A percentile compares a stretch with the other conserved stretches of the same genome.
These are phyloP conservation scores for Hepsetus odoe DNA, from an alignment of 2,113 vertebrate species.

Conservation along the genomic window DNA sequence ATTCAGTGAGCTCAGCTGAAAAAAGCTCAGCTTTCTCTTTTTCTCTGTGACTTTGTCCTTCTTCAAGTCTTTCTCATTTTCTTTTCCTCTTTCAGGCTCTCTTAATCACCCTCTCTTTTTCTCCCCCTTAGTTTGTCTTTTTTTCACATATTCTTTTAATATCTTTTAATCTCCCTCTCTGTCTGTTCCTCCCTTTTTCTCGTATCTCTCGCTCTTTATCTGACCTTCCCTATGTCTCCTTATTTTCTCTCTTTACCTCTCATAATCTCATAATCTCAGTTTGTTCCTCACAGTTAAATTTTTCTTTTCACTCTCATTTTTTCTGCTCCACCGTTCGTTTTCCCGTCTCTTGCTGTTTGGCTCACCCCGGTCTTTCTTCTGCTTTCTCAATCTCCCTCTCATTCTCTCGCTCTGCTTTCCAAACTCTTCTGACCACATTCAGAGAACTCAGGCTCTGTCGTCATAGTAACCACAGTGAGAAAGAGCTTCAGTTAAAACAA, in stretches of 20 bases:
- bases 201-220: background rate
- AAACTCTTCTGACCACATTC: slow-evolving; percentile 57
- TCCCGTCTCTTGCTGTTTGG: background rate
- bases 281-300: background rate
- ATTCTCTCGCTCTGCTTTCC: slow-evolving; percentile 51
- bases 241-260: background rate
- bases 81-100: background rate
- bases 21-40: background rate
- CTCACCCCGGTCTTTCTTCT: background rate
- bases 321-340: background rate
- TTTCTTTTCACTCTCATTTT: background rate
- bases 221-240: background rate
- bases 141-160: background rate
- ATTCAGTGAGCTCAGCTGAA: background rate
- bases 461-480: slow-evolving; percentile 74
- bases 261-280: background rate
- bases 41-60: background rate
- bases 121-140: background rate
- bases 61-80: background rate
- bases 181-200: background rate
- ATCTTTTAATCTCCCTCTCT: background rate
- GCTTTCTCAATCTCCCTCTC: background rate
- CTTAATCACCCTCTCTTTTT: background rate
- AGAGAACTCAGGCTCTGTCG: slow-evolving; percentile 63
- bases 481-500: slow-evolving; percentile 47